These are phyloP conservation scores for Anarrhichthys ocellatus DNA, from an alignment of 2,113 vertebrate genomes.

Conservation along the genomic window DNA sequence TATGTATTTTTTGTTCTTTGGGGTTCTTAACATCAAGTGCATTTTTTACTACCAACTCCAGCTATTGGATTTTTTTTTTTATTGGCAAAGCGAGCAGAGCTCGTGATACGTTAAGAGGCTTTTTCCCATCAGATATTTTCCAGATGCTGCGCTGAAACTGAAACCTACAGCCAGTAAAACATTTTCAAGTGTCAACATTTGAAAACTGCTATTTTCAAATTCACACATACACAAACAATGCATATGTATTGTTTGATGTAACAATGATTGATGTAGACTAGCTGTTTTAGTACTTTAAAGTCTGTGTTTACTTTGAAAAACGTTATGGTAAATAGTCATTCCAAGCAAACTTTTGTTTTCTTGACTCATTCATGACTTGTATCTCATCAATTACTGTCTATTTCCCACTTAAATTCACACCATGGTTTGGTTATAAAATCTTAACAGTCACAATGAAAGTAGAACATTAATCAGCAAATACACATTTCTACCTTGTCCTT, in stretches of 20 bases:
- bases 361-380: background rate
- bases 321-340: too few species aligned
- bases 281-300: too few species aligned
- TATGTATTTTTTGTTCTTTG: conserved; percentile 8
- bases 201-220: background rate
- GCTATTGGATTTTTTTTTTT: conserved; percentile 5
- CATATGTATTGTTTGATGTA: background rate
- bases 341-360: too few species aligned
- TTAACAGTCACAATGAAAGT: background rate
- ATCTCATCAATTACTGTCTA: background rate
- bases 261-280: background rate
- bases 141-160: conserved; percentile 19
- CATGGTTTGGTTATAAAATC: background rate
- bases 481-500: background rate
- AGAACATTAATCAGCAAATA: conserved; percentile 17
- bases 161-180: background rate
- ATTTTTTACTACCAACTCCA: background rate
- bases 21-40: conserved; percentile 22
- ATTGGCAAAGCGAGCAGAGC: background rate
- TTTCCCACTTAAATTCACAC: background rate
- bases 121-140: conserved; percentile 11
- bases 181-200: background rate
- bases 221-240: background rate
- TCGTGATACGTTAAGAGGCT: conserved; percentile 16
- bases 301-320: too few species aligned